Evolutionary conservation across 2,797 vertebrate species (phyloP), one percentile per base, ranked within the genome.

Genomic region (Anguilla pacifica): DNA sequence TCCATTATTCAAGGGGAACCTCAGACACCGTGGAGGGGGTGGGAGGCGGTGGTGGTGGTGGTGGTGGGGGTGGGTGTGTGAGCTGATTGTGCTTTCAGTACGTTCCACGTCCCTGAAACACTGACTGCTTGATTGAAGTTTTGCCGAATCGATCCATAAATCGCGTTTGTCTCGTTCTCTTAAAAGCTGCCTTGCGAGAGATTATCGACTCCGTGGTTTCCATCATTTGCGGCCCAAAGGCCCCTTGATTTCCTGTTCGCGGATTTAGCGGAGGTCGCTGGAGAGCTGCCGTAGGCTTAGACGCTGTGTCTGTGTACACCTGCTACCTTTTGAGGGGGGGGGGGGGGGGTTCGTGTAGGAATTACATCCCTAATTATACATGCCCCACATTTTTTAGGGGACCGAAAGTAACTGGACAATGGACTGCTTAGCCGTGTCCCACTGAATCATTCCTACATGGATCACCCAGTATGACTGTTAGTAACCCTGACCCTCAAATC

Each of bases 81-180:
- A 1, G 28, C 10, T 35, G n/a, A 61, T 61, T 74, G 35, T 6
- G 25, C n/a, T 53, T 28, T 11, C 81, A 28, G 39, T 53, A 11
- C 9, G 31, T n/a, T 55, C n/a, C 28, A 11, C 28, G 51, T 4
- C 51, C 15, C 10, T 51, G 49, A 83, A 81, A 31, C 39, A 35
- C 82, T 35, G 82, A 55, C 82, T 28, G 35, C 51, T 57, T 51
- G 11, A 83, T 83, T n/a, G 51, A 83, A 46, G 77, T 81, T 81
- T 25, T 43, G 43, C 77, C 6, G 39, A 81, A 79, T 79, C 35
- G 39, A 46, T 79, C 35, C 11, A 83, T 83, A 83, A 53, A 83
- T 83, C 25, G n/a, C 28, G 51, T 35, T 55, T 53, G 81, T 10
- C 43, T 46, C 17, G 51, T n/a, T 25, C 51, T 15, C n/a, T 53